Evolutionary conservation across 1,140 invertebrate genomes (phyloP).

Genomic region (Polypedilum pembai): DNA sequence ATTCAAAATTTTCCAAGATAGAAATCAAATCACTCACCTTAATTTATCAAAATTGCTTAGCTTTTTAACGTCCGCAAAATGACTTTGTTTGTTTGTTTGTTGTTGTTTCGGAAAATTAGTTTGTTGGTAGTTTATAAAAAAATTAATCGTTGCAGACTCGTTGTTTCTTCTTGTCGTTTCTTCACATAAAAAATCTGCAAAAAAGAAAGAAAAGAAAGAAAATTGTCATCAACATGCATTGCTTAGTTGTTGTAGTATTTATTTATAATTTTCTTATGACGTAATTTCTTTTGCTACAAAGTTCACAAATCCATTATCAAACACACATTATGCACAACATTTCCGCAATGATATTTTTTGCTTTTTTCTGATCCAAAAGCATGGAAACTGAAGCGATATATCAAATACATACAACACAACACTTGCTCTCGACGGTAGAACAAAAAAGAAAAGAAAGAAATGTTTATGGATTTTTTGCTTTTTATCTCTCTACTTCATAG

Average conservation of each 20-base stretch:
- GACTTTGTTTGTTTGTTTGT: too few relatives aligned
- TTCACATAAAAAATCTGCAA: constrained; percentile 24
- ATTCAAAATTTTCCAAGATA: too few relatives aligned
- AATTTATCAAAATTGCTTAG: too few relatives aligned
- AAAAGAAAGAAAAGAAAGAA: neutral
- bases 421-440: neutral
- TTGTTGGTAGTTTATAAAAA: too few relatives aligned
- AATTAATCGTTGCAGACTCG: neutral
- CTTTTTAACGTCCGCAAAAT: too few relatives aligned
- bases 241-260: neutral
- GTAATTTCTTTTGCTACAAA: neutral
- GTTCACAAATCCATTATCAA: constrained; percentile 26
- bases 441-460: neutral
- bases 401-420: neutral
- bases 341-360: constrained; percentile 19
- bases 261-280: neutral
- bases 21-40: too few relatives aligned
- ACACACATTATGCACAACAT: constrained; percentile 16
- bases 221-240: constrained; percentile 4
- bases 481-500: too few relatives aligned
- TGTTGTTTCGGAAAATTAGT: too few relatives aligned
- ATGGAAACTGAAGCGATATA: constrained; percentile 19
- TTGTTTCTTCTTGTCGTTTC: neutral
- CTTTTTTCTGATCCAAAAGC: neutral
- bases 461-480: neutral